A percentile compares a stretch with the other conserved stretches of the same genome.
Conservation (phyloP, 2,888 invertebrate genomes). For the Apeira syringaria region DNA sequence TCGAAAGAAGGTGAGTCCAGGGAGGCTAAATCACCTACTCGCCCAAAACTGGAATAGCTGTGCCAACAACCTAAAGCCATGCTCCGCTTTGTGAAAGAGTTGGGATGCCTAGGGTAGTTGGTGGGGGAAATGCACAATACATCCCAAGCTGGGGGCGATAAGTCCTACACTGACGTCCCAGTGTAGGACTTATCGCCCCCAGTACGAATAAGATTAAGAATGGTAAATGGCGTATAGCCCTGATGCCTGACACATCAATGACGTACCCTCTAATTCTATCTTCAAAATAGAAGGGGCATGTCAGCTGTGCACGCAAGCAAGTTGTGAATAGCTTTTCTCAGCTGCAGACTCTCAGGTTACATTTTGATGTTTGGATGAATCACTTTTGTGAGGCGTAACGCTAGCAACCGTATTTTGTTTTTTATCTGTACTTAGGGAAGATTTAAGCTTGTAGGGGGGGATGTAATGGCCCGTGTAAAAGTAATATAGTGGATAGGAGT, state of each 20-base stretch:
- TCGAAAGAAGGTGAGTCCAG: too few species aligned
- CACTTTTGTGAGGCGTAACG: not conserved
- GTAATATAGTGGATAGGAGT: not conserved
- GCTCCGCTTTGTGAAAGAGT: too few species aligned
- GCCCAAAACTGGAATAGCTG: too few species aligned
- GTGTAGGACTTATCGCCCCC: too few species aligned
- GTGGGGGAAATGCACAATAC: too few species aligned
- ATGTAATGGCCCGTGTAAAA: not conserved
- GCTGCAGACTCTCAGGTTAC: conserved; percentile 5
- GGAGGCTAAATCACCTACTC: too few species aligned
- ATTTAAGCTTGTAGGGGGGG: not conserved
- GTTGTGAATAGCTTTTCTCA: conserved; percentile 7
- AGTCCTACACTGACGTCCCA: too few species aligned
- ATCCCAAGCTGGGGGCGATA: too few species aligned
- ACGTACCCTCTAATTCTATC: conserved; percentile 53
- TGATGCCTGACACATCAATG: conserved; percentile 40
- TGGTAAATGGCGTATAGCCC: conserved; percentile 35
- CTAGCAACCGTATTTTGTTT: not conserved
- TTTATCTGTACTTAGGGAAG: not conserved
- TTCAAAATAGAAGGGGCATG: conserved; percentile 33
- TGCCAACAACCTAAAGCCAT: too few species aligned
- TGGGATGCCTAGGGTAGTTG: too few species aligned
- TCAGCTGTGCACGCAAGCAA: conserved; percentile 41
- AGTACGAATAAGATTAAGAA: too few species aligned
- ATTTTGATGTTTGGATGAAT: conserved; percentile 3